Percentiles rank a stretch among this genome's conserved stretches.
These are phyloP conservation scores for Oenanthe oenanthe DNA, from an alignment of 2,113 vertebrate genomes.

Conservation along the genomic window DNA sequence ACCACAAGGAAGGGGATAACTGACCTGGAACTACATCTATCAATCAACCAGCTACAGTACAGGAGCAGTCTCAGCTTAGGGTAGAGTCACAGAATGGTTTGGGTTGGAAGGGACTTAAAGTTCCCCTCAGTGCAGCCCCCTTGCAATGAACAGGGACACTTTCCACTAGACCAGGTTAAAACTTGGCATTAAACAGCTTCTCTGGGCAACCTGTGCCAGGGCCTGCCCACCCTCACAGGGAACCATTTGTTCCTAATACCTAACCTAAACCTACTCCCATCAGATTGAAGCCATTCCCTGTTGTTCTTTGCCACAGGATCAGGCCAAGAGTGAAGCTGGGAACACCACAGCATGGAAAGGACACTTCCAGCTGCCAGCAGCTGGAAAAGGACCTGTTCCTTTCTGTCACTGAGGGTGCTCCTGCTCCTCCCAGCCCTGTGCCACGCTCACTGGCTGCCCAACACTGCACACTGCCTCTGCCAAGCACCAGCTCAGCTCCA, in stretches of 20 bases:
- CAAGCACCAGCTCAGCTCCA: background rate
- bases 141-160: background rate
- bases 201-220: background rate
- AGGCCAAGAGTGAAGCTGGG: background rate
- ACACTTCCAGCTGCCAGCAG: rapidly evolving
- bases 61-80: background rate
- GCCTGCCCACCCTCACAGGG: background rate
- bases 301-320: background rate
- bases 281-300: background rate
- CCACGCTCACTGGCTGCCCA: rapidly evolving
- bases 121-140: background rate
- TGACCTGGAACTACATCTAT: background rate
- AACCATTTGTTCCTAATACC: background rate
- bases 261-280: background rate
- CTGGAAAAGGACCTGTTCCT: rapidly evolving
- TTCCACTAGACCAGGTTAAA: background rate
- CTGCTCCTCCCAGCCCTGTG: background rate
- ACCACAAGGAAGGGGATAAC: background rate
- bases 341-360: rapidly evolving
- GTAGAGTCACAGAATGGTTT: background rate
- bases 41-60: rapidly evolving
- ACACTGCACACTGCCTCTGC: rapidly evolving
- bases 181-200: background rate
- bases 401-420: rapidly evolving
- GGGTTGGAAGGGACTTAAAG: background rate